phyloP scores from a whole-genome alignment of 1,140 invertebrate genomes.

The Himalopsyche phryganea region DNA sequence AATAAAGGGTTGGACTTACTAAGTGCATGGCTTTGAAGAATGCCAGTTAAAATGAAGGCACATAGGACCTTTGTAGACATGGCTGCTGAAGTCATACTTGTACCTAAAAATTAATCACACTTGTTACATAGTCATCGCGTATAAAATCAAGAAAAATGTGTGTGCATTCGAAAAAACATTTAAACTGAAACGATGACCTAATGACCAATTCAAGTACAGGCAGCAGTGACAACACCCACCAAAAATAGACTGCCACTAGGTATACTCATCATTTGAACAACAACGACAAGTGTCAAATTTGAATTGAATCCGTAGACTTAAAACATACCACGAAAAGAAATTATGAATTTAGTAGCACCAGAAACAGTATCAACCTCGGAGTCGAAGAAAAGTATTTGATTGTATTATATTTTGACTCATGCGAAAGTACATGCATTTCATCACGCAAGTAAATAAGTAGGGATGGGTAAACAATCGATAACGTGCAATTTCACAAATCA shows the following conservation, averaged over 20 bases:
- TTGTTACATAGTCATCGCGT: neutral
- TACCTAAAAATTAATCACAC: slow-evolving; percentile 8
- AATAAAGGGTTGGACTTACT: slow-evolving; percentile 19
- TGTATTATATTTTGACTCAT: neutral
- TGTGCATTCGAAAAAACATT: too few relatives aligned
- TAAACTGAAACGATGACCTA: slow-evolving; percentile 16
- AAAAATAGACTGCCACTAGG: slow-evolving; percentile 19
- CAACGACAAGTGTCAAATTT: neutral
- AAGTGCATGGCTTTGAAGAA: slow-evolving; percentile 17
- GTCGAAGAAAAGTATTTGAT: neutral
- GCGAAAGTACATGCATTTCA: slow-evolving; percentile 4
- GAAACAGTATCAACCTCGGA: neutral
- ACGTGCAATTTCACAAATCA: neutral
- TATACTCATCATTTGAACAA: slow-evolving; percentile 5
- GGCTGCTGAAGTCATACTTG: slow-evolving; percentile 5
- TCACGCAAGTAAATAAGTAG: slow-evolving; percentile 18
- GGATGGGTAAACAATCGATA: slow-evolving; percentile 27
- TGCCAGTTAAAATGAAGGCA: slow-evolving; percentile 14
- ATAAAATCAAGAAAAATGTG: neutral
- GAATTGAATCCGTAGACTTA: neutral
- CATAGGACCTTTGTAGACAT: slow-evolving; percentile 7
- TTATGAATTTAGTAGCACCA: neutral
- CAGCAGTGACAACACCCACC: slow-evolving; percentile 25
- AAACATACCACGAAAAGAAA: neutral
- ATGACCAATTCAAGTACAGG: slow-evolving; percentile 20